phyloP scores from a whole-genome alignment of 2,888 invertebrate genomes.

The Drosophila falleni region DNA sequence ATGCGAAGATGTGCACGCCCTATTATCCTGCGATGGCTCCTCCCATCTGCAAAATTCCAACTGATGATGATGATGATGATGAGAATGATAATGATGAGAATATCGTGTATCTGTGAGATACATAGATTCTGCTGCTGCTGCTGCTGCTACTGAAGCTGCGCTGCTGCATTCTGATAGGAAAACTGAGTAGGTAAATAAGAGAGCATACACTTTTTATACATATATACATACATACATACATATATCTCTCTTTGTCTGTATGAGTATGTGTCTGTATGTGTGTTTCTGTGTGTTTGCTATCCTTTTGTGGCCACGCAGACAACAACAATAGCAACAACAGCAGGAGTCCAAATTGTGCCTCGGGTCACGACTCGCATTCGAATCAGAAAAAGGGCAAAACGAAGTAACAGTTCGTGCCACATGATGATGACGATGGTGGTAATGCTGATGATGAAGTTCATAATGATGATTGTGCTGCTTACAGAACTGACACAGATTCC shows the following conservation, averaged over 20 bases:
- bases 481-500: slow-evolving; percentile 78
- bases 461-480: slow-evolving; percentile 55
- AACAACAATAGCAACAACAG: slow-evolving; percentile 45
- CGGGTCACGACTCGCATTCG: slow-evolving; percentile 52
- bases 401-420: slow-evolving; percentile 8
- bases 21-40: slow-evolving; percentile 82
- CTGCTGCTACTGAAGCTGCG: slow-evolving; percentile 45
- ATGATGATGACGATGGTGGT: slow-evolving; percentile 1
- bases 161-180: slow-evolving; percentile 64
- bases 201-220: slow-evolving; percentile 5
- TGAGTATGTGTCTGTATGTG: slow-evolving; percentile 7
- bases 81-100: slow-evolving; percentile 25
- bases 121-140: slow-evolving; percentile 39
- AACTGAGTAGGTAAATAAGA: slow-evolving; percentile 50
- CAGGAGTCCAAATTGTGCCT: slow-evolving; percentile 40
- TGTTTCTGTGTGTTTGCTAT: slow-evolving; percentile 42
- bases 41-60: slow-evolving; percentile 51
- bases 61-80: slow-evolving; percentile 9
- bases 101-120: slow-evolving; percentile 75
- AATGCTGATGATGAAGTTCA: slow-evolving; percentile 28
- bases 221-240: slow-evolving; percentile 21
- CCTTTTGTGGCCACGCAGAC: slow-evolving; percentile 68
- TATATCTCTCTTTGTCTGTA: slow-evolving; percentile 5
- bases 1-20: slow-evolving; percentile 84
- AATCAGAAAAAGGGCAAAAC: slow-evolving; percentile 58